Conservation (phyloP, 1,140 invertebrate genomes). For the Drosophila bifasciata region DNA sequence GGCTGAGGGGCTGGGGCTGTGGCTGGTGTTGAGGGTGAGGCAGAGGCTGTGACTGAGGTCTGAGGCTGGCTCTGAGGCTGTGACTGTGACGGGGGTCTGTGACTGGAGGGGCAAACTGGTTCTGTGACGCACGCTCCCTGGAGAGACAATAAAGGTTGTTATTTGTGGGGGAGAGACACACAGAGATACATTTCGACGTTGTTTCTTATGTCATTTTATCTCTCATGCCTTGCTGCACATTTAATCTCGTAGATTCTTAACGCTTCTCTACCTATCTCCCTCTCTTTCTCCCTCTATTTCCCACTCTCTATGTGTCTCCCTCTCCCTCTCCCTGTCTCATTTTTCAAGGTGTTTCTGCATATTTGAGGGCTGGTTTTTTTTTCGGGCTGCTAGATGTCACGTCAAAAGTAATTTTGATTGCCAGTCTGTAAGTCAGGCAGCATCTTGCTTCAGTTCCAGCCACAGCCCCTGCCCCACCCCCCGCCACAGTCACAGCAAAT, state of each 20-base stretch:
- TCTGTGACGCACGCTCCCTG: slow-evolving; percentile 48
- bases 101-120: slow-evolving; percentile 29
- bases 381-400: slow-evolving; percentile 50
- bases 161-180: slow-evolving; percentile 10
- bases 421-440: slow-evolving; percentile 39
- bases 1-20: not conserved
- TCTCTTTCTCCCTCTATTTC: too few relatives aligned
- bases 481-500: slow-evolving; percentile 24
- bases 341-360: slow-evolving; percentile 62
- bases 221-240: slow-evolving; percentile 67
- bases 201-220: slow-evolving; percentile 68
- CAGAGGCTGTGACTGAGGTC: too few relatives aligned
- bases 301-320: too few relatives aligned
- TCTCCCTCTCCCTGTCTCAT: not conserved
- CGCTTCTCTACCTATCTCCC: slow-evolving; percentile 2
- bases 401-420: slow-evolving; percentile 72
- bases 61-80: not conserved
- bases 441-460: slow-evolving; percentile 13
- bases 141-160: slow-evolving; percentile 59
- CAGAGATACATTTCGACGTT: slow-evolving; percentile 63
- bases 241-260: slow-evolving; percentile 59
- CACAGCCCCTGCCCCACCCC: slow-evolving; percentile 4
- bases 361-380: slow-evolving; percentile 61
- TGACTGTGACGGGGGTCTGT: too few relatives aligned
- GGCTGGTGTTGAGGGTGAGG: too few relatives aligned